Evolutionary conservation across 2,113 vertebrate genomes (phyloP).

Genomic region (Zeus faber): DNA sequence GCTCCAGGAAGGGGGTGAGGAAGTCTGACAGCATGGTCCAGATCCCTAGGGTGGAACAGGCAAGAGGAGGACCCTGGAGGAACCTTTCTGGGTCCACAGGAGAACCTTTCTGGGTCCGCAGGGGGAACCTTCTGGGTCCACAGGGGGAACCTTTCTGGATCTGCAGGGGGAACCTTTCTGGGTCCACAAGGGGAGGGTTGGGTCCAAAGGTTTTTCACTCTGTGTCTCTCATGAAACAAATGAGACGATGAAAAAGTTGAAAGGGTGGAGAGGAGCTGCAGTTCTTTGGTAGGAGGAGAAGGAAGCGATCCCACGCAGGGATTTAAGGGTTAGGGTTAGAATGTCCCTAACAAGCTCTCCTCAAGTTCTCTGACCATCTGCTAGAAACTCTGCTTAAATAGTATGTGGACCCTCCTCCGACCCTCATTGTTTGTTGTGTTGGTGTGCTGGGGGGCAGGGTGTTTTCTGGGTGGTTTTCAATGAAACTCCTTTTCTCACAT

Average conservation of each 20-base stretch:
- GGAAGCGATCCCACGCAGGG: conserved; percentile 4
- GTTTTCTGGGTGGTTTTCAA: conserved; percentile 43
- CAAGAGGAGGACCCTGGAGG: conserved; percentile 6
- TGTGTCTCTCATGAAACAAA: no score
- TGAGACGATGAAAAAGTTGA: no score
- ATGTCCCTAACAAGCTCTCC: conserved; percentile 9
- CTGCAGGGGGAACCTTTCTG: background rate
- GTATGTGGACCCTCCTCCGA: conserved; percentile 44
- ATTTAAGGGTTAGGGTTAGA: no score
- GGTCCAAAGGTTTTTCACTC: no score
- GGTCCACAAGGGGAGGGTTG: no score
- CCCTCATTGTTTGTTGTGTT: conserved; percentile 33
- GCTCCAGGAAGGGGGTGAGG: conserved; percentile 72
- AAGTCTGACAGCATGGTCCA: conserved; percentile 74
- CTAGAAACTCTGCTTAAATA: conserved; percentile 73
- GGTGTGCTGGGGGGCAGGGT: conserved; percentile 59
- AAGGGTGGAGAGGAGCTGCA: conserved; percentile 10
- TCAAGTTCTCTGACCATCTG: conserved; percentile 62
- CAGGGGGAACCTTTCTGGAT: conserved; percentile 6
- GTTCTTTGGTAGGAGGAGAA: background rate
- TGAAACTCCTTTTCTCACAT: conserved; percentile 54
- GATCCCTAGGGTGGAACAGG: background rate
- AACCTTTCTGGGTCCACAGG: background rate
- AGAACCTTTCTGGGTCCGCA: no score
- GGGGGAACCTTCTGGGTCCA: conserved; percentile 8